Conservation (phyloP, 2,797 vertebrate genomes). For the Esox masquinongy region DNA sequence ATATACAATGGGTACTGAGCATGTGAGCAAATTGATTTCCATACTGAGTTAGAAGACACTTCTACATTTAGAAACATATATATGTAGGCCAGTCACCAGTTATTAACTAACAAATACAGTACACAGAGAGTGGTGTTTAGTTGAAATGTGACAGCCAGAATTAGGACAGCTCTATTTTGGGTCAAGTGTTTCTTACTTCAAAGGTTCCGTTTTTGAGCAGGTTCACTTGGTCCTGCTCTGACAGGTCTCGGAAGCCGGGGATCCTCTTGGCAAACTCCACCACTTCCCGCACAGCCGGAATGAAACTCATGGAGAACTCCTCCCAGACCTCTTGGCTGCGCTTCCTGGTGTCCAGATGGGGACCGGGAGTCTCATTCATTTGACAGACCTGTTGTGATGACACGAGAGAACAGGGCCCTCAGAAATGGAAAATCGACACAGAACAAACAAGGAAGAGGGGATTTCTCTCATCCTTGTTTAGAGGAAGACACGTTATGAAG, state of each 20-base stretch:
- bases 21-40: background rate
- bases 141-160: background rate
- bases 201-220: slow-evolving; percentile 97
- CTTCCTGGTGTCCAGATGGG: slow-evolving; percentile 88
- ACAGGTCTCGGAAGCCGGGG: slow-evolving; percentile 92
- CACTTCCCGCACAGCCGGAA: slow-evolving; percentile 94
- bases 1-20: too few species aligned
- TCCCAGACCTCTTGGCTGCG: slow-evolving; percentile 96
- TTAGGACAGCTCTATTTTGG: background rate
- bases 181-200: slow-evolving; percentile 79
- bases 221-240: slow-evolving; percentile 94
- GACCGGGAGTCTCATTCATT: slow-evolving; percentile 90
- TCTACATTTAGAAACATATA: background rate
- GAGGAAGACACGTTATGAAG: background rate
- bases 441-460: background rate
- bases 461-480: background rate
- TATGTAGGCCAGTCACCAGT: too few species aligned
- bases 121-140: background rate
- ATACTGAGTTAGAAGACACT: background rate
- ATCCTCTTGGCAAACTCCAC: slow-evolving; percentile 97
- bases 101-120: background rate
- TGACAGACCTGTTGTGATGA: slow-evolving; percentile 84
- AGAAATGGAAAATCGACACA: background rate
- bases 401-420: slow-evolving; percentile 27
- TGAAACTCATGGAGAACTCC: slow-evolving; percentile 98